Evolutionary conservation across 1,140 invertebrate species (phyloP).

Genomic region (Pachyrhynchus sulphureomaculatus): DNA sequence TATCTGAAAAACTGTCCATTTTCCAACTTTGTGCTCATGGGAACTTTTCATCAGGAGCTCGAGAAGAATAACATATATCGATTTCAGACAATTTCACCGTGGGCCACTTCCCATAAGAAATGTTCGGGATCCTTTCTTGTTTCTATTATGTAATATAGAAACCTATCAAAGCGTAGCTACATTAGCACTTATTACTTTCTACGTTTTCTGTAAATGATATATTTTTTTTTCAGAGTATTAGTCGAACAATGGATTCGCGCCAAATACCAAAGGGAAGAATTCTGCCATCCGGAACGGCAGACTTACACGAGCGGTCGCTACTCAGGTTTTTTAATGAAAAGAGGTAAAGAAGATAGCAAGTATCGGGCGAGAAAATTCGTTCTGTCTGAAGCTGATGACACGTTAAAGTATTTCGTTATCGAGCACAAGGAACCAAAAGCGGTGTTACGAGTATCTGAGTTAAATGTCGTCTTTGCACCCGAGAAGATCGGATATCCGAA

Average conservation of each 20-base stretch:
- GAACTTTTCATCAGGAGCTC: too few relatives aligned
- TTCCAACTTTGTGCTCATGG: too few relatives aligned
- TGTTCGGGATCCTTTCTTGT: too few relatives aligned
- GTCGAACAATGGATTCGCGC: constrained; percentile 89
- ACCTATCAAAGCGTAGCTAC: too few relatives aligned
- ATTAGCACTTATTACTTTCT: too few relatives aligned
- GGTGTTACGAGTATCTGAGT: constrained; percentile 74
- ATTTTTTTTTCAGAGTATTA: constrained; percentile 65
- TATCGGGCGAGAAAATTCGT: constrained; percentile 78
- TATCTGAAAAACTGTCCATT: too few relatives aligned
- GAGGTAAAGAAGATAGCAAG: constrained; percentile 79
- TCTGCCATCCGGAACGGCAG: constrained; percentile 74
- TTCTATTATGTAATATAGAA: too few relatives aligned
- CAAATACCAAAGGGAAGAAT: constrained; percentile 88
- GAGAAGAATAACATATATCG: too few relatives aligned
- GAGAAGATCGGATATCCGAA: constrained; percentile 62
- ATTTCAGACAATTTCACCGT: too few relatives aligned
- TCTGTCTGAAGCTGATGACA: constrained; percentile 76
- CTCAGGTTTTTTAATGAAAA: constrained; percentile 86
- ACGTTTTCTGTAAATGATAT: too few relatives aligned
- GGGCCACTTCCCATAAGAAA: too few relatives aligned
- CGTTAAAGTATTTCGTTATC: constrained; percentile 82
- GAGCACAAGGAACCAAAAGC: constrained; percentile 85
- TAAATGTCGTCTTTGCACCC: constrained; percentile 85
- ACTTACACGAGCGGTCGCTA: constrained; percentile 76